Evolutionary conservation across 2,888 invertebrate species (phyloP), one percentile per base, ranked within the genome.

Genomic region (Aleiodes alternator): DNA sequence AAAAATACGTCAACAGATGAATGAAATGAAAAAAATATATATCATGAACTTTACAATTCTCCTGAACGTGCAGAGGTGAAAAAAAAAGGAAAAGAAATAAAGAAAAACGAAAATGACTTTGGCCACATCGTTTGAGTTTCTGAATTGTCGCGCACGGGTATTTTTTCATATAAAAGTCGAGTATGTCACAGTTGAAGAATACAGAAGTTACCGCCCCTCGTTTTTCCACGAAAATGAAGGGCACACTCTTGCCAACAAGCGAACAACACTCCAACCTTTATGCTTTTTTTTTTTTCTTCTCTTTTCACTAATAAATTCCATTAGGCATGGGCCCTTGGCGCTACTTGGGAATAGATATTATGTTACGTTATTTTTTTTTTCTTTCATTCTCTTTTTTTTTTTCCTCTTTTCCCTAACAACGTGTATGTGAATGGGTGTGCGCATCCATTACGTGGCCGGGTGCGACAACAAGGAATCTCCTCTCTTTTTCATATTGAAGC

Each of bases 251-350:
- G 71, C 71, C 14, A 31, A 51, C 53, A 72, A 72, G 31, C 48
- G 48, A 64, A 23, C 16, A 43, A 64, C 64, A 64, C 64, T 64
- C 64, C 9, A 64, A 16, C 64, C 48, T 64, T 48, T 64, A 9
- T 43, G 0, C 16, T n/a, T 23, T 16, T 48, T 16, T 16, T 23
- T 43, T 11, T 43, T 43, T 9, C 43, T 43, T 14, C 48, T 48
- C 48, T 79, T 80, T 83, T 81, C 83, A 86, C 85, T 87, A 88
- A 89, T 89, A 89, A 89, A 89, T 88, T 88, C 88, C 86, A 89
- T 89, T 89, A 89, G 88, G 78, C 83, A 87, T 84, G 89, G 87
- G 83, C 85, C 85, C 85, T 86, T 87, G 83, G 53, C 31, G 6
- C 57, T 61, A 53, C 38, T 71, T 64, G 84, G 83, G 79, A 75